Evolutionary conservation across 1,140 invertebrate genomes (phyloP).

Genomic region (Brachionus rotundiformis): DNA sequence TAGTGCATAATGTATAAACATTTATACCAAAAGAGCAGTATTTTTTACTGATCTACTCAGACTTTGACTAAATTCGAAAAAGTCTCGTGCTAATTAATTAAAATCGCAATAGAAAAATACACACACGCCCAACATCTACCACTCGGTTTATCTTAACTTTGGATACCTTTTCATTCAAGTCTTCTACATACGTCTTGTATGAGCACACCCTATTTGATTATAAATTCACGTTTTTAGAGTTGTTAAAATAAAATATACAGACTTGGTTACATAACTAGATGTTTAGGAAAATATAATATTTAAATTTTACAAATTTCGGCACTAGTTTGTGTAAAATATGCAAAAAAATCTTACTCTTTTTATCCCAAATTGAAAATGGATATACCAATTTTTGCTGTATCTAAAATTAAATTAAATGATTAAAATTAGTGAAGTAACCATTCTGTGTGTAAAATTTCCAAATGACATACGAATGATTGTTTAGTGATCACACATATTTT

Average conservation of each 20-base stretch:
- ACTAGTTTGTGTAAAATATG: too few species aligned
- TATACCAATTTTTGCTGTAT: neutral
- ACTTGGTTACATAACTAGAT: neutral
- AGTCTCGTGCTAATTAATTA: neutral
- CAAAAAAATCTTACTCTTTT: neutral
- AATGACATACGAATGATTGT: neutral
- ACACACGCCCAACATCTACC: neutral
- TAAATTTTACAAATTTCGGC: too few species aligned
- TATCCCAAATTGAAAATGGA: neutral
- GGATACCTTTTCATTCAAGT: neutral
- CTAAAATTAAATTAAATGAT: constrained; percentile 8
- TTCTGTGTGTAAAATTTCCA: neutral
- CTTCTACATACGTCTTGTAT: neutral
- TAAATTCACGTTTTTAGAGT: neutral
- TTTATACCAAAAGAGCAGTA: neutral
- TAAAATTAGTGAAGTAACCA: neutral
- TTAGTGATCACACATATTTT: constrained; percentile 2
- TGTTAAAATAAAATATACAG: neutral
- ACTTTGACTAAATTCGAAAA: neutral
- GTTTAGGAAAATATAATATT: neutral
- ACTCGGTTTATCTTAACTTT: neutral
- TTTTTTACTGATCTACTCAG: neutral
- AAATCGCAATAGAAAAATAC: neutral
- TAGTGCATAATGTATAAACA: neutral
- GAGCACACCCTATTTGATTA: neutral